phyloP scores from a whole-genome alignment of 2,113 vertebrate genomes.

The Oreochromis tanganicae region DNA sequence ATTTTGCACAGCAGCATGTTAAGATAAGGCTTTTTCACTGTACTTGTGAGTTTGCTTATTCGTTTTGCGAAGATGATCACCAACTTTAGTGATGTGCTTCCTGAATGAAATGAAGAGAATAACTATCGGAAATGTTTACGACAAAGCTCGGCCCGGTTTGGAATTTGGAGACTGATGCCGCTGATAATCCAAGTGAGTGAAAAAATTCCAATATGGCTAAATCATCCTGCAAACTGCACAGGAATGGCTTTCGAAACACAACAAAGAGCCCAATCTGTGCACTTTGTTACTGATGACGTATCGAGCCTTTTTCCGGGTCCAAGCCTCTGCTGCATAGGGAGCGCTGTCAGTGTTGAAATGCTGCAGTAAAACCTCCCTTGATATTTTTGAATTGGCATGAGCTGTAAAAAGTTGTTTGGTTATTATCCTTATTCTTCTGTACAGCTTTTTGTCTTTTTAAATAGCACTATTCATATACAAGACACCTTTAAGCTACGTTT shows the following conservation, averaged over 20 bases:
- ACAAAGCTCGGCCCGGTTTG: neutral
- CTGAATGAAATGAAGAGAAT: neutral
- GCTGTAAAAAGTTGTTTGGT: neutral
- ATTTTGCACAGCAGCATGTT: neutral
- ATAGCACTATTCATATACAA: neutral
- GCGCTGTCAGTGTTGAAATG: neutral
- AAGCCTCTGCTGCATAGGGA: neutral
- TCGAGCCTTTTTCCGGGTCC: neutral
- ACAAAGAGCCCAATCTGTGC: neutral
- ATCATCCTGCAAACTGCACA: neutral
- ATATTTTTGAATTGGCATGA: neutral
- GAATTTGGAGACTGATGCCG: neutral
- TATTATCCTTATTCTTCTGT: neutral
- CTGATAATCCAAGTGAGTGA: neutral
- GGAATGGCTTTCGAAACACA: neutral
- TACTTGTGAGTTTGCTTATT: neutral
- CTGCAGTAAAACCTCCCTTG: neutral
- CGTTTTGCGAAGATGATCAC: neutral
- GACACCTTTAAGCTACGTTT: neutral
- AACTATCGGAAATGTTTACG: neutral
- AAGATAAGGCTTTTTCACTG: neutral
- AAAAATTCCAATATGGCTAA: neutral
- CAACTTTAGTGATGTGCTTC: neutral
- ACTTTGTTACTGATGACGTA: neutral
- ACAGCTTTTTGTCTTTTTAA: neutral